Evolutionary conservation across 2,797 vertebrate species (phyloP).

Genomic region (Sebastes reedi): DNA sequence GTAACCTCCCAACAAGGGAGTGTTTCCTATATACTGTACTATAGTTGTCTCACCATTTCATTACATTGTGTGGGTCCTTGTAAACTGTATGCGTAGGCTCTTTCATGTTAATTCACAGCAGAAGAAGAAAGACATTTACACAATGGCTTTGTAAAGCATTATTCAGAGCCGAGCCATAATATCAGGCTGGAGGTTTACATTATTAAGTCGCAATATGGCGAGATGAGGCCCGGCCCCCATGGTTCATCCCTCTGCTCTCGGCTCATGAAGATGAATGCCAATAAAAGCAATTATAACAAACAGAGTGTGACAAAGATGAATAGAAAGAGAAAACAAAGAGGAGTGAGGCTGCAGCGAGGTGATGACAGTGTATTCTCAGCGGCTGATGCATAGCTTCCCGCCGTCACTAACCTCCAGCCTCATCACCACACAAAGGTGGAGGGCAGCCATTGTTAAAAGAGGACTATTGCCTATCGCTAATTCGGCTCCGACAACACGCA

Average conservation of each 20-base stretch:
- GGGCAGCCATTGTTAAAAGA: neutral
- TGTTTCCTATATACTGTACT: slow-evolving; percentile 14
- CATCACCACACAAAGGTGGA: neutral
- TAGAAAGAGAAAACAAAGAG: slow-evolving; percentile 14
- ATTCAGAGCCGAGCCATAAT: slow-evolving; percentile 15
- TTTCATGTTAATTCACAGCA: slow-evolving; percentile 33
- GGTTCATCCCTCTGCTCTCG: neutral
- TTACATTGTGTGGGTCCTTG: slow-evolving; percentile 31
- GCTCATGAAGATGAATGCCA: slow-evolving; percentile 8
- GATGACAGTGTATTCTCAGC: neutral
- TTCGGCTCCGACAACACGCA: neutral
- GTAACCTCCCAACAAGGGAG: slow-evolving; percentile 15
- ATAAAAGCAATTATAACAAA: slow-evolving; percentile 25
- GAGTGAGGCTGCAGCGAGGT: neutral
- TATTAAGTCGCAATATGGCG: slow-evolving; percentile 18
- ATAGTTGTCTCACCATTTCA: slow-evolving; percentile 41
- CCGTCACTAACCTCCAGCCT: neutral
- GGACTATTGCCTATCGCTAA: neutral
- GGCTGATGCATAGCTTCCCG: neutral
- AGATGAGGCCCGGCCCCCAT: slow-evolving; percentile 1
- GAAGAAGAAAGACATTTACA: slow-evolving; percentile 17
- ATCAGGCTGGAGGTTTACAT: slow-evolving; percentile 38
- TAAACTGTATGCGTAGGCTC: slow-evolving; percentile 10
- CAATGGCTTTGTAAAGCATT: slow-evolving; percentile 35
- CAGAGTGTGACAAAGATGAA: slow-evolving; percentile 21